A percentile compares a stretch with the other conserved stretches of the same genome.
phyloP scores from a whole-genome alignment of 2,797 vertebrate species.

The Manis javanica region DNA sequence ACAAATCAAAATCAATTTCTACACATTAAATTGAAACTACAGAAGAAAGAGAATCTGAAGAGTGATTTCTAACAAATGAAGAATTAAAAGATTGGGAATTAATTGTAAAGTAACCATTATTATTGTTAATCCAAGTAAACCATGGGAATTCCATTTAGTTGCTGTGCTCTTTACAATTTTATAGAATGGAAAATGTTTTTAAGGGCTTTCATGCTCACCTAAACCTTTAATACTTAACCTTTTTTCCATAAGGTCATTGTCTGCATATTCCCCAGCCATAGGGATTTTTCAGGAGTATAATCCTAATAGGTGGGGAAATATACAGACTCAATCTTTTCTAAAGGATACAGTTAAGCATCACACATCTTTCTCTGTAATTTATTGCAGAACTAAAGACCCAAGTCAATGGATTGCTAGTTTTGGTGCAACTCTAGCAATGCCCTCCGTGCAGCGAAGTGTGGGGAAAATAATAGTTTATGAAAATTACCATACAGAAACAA shows the following conservation, averaged over 20 bases:
- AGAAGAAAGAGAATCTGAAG: neutral
- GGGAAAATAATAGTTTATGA: constrained; percentile 86
- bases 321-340: neutral
- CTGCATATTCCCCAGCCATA: neutral
- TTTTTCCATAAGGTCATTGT: neutral
- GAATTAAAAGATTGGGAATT: constrained; percentile 5
- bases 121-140: neutral
- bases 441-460: constrained; percentile 77
- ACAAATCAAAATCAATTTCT: neutral
- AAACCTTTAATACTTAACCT: neutral
- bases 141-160: neutral
- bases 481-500: constrained; percentile 79
- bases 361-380: constrained; percentile 8
- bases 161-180: neutral
- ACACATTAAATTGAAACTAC: neutral
- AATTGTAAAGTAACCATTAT: neutral
- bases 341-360: neutral
- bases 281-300: neutral
- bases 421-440: constrained; percentile 84
- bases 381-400: constrained; percentile 84
- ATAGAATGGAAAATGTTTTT: neutral
- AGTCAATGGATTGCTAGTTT: constrained; percentile 87
- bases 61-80: neutral
- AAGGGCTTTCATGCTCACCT: neutral
- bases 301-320: neutral